A percentile compares a stretch with the other conserved stretches of the same genome.
Conservation (phyloP, 2,113 vertebrate genomes). For the Eulemur macaco region DNA sequence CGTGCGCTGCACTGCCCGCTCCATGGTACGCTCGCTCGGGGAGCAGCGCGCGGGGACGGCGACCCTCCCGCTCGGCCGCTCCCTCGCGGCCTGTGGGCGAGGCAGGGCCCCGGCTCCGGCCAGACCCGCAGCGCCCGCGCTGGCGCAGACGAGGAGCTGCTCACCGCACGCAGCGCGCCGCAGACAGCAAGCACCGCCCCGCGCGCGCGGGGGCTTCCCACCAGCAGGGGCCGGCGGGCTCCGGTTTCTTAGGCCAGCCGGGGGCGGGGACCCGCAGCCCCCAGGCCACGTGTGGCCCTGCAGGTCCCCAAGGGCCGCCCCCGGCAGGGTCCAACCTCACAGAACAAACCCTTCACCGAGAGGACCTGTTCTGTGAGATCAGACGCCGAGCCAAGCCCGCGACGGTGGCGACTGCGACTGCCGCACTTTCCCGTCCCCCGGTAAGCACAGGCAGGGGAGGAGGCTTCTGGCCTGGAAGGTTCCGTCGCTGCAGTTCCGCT, state of each 20-base stretch:
- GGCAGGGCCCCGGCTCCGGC: not conserved
- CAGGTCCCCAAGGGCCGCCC: no score
- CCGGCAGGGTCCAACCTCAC: no score
- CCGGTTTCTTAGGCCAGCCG: not conserved
- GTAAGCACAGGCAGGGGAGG: not conserved
- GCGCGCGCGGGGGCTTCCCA: not conserved
- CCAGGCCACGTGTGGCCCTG: no score
- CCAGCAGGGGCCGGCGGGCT: not conserved
- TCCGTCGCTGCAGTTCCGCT: not conserved
- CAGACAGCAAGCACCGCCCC: not conserved
- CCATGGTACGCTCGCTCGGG: not conserved
- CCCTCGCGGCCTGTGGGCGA: not conserved
- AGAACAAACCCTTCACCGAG: rapidly evolving
- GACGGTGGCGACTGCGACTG: not conserved
- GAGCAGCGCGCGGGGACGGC: not conserved
- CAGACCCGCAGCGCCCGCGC: no score
- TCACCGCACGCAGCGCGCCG: not conserved
- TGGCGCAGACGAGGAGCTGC: not conserved
- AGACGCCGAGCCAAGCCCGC: not conserved
- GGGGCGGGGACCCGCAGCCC: no score
- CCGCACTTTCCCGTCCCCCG: rapidly evolving
- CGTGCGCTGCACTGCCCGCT: not conserved
- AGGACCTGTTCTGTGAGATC: no score
- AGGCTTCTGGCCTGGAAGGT: rapidly evolving
- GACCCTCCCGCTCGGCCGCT: not conserved